Percentiles rank a stretch among this genome's conserved stretches.
Evolutionary conservation across 1,140 invertebrate genomes (phyloP).

Genomic region (Magallana angulata): DNA sequence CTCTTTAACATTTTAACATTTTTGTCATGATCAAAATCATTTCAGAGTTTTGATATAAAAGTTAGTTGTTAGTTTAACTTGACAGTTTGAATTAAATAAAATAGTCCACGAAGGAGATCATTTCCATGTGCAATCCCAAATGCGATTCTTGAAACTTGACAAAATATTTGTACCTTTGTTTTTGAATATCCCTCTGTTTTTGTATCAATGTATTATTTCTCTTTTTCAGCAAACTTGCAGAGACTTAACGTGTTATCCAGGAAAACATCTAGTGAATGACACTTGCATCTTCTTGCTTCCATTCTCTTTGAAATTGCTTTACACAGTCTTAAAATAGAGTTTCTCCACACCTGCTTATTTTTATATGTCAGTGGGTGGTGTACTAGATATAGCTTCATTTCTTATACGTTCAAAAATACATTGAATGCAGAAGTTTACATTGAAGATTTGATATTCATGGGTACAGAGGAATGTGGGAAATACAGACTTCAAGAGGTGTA

Average conservation of each 20-base stretch:
- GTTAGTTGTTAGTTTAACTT: no score
- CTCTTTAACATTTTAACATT: no score
- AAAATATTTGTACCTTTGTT: not conserved
- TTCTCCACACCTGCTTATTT: no score
- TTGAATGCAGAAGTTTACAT: not conserved
- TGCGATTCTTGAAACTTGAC: no score
- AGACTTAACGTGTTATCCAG: not conserved
- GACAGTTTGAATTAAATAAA: no score
- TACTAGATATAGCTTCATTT: not conserved
- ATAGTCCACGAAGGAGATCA: no score
- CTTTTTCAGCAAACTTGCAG: constrained; percentile 23
- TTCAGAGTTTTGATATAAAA: no score
- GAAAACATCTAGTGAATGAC: not conserved
- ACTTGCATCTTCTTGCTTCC: not conserved
- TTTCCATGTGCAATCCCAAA: no score
- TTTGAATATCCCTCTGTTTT: not conserved
- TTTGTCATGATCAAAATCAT: no score
- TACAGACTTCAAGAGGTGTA: not conserved
- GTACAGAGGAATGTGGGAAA: not conserved
- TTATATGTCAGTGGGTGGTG: not conserved
- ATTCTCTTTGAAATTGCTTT: not conserved
- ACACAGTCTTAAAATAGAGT: no score
- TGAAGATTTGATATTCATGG: not conserved
- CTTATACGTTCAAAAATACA: not conserved
- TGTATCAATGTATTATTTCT: not conserved